phyloP scores from a whole-genome alignment of 2,113 vertebrate species.

The Bubo scandiacus region DNA sequence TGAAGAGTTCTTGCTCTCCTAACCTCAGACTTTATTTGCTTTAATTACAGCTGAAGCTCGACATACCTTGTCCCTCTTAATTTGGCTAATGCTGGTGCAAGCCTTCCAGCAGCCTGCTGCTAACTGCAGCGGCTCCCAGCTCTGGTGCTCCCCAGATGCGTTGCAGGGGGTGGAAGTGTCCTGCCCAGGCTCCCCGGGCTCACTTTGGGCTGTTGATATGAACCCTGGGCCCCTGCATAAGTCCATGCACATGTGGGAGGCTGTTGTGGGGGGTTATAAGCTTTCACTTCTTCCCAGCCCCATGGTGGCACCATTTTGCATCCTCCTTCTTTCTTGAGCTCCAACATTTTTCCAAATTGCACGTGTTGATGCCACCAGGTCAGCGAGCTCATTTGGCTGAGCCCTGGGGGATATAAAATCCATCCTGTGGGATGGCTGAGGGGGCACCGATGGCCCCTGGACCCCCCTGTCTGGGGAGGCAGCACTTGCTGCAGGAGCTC shows the following conservation, averaged over 20 bases:
- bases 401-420: not conserved
- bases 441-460: not conserved
- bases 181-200: not conserved
- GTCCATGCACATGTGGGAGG: rapidly evolving
- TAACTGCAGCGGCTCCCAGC: rapidly evolving
- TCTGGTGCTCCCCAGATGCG: rapidly evolving
- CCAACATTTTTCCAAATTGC: rapidly evolving
- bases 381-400: rapidly evolving
- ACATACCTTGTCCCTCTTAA: not conserved
- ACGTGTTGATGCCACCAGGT: rapidly evolving
- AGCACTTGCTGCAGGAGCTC: not conserved
- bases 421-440: not conserved
- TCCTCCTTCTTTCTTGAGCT: not conserved
- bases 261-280: rapidly evolving
- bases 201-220: rapidly evolving
- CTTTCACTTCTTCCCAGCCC: not conserved
- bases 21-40: not conserved
- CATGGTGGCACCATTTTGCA: not conserved
- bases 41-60: not conserved
- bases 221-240: rapidly evolving
- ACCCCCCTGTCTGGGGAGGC: rapidly evolving
- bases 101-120: not conserved
- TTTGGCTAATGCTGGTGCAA: not conserved
- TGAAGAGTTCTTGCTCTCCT: not conserved
- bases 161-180: not conserved